Evolutionary conservation across 2,797 vertebrate species (phyloP).

Genomic region (Malurus leucopterus): DNA sequence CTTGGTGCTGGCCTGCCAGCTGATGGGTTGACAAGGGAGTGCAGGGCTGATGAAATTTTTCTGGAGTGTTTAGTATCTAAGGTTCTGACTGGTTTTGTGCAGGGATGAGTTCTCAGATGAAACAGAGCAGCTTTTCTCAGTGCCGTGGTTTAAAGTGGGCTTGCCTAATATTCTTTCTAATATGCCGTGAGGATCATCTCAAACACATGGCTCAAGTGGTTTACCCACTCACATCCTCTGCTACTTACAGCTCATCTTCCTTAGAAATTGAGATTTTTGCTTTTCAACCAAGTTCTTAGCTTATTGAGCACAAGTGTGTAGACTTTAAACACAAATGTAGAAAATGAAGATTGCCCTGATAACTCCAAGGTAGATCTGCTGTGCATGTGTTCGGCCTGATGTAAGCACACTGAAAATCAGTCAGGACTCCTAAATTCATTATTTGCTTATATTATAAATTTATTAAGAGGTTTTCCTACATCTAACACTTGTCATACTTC

Average conservation of each 20-base stretch:
- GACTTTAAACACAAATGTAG: fast-evolving
- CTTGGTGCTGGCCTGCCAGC: neutral
- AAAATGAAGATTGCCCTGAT: neutral
- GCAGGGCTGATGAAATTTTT: neutral
- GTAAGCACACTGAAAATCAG: neutral
- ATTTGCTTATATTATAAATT: neutral
- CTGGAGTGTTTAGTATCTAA: neutral
- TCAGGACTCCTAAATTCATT: neutral
- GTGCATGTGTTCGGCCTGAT: neutral
- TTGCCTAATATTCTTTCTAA: neutral
- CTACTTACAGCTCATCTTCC: neutral
- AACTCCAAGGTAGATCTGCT: neutral
- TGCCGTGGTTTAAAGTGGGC: neutral
- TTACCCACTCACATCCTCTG: neutral
- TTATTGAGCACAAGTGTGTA: neutral
- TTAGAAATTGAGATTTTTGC: neutral
- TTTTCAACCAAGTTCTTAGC: neutral
- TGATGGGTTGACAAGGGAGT: neutral
- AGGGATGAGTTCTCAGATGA: neutral
- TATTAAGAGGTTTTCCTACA: neutral
- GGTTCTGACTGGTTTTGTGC: neutral
- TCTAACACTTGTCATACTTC: neutral
- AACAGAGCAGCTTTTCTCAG: neutral
- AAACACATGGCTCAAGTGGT: neutral
- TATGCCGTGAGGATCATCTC: no score